These are phyloP conservation scores for Origma solitaria DNA, from an alignment of 2,113 vertebrate species.

Conservation along the genomic window DNA sequence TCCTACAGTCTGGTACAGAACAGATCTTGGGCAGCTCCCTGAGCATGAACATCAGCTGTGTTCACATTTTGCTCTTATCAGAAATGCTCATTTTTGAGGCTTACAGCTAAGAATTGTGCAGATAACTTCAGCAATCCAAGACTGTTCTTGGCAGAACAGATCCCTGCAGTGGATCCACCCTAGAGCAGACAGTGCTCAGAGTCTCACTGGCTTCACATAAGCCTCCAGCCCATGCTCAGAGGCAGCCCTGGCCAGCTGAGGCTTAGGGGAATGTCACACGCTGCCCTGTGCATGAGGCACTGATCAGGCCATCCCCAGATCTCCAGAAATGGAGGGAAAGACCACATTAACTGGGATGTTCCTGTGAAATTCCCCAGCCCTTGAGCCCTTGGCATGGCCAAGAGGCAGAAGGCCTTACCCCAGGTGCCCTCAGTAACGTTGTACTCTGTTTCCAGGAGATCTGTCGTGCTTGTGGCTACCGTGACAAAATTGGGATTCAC, in stretches of 20 bases:
- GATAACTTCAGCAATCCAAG: not conserved
- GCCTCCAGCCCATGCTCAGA: not conserved
- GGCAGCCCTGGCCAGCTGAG: not conserved
- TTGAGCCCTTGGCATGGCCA: not conserved
- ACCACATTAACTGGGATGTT: fast-evolving
- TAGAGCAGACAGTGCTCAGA: not conserved
- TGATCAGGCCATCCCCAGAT: not conserved
- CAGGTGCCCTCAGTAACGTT: conserved; percentile 47
- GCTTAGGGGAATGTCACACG: not conserved
- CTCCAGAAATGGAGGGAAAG: not conserved
- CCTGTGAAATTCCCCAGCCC: not conserved
- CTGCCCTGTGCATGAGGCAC: not conserved
- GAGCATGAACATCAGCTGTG: not conserved
- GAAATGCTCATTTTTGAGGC: not conserved
- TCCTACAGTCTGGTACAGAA: not conserved
- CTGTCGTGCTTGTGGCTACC: conserved; percentile 35
- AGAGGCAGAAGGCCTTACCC: conserved; percentile 36
- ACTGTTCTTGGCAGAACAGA: not conserved
- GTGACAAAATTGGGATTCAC: conserved; percentile 54
- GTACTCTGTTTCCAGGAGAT: not conserved
- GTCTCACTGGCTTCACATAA: not conserved
- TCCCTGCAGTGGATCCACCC: not conserved
- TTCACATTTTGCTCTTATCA: not conserved
- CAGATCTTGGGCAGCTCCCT: not conserved
- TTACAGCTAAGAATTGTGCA: not conserved